A percentile compares a stretch with the other conserved stretches of the same genome.
phyloP scores from a whole-genome alignment of 2,797 vertebrate genomes.

The Tympanoctomys barrerae region DNA sequence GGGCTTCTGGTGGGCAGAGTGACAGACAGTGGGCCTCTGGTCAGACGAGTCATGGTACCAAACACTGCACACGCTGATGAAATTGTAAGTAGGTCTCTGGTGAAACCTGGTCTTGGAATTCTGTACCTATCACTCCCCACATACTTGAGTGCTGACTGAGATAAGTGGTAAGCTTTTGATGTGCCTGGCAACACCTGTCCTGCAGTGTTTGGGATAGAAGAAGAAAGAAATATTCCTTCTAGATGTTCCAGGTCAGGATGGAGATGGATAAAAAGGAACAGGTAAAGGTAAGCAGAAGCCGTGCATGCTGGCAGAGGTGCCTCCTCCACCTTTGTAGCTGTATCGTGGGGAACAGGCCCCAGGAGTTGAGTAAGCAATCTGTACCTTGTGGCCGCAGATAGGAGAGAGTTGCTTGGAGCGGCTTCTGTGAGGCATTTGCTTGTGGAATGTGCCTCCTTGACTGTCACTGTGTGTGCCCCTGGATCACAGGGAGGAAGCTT shows the following conservation, averaged over 20 bases:
- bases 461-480: not conserved
- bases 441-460: not conserved
- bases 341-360: not conserved
- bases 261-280: not conserved
- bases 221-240: constrained; percentile 2
- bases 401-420: not conserved
- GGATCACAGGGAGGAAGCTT: not conserved
- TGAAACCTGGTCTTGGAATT: constrained; percentile 24
- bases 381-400: not conserved
- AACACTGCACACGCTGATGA: not conserved
- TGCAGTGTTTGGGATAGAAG: not conserved
- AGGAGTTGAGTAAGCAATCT: not conserved
- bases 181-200: not conserved
- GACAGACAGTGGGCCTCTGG: not conserved
- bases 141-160: constrained; percentile 1
- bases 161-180: not conserved
- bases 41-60: not conserved
- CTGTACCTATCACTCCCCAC: not conserved
- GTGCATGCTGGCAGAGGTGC: not conserved
- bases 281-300: not conserved
- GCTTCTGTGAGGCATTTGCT: not conserved
- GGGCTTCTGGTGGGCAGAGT: not conserved
- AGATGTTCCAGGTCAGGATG: not conserved
- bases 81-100: not conserved
- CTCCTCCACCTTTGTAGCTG: not conserved